Evolutionary conservation across 2,888 invertebrate genomes (phyloP), one percentile per base, ranked within the genome.

Genomic region (Patella caerulea): DNA sequence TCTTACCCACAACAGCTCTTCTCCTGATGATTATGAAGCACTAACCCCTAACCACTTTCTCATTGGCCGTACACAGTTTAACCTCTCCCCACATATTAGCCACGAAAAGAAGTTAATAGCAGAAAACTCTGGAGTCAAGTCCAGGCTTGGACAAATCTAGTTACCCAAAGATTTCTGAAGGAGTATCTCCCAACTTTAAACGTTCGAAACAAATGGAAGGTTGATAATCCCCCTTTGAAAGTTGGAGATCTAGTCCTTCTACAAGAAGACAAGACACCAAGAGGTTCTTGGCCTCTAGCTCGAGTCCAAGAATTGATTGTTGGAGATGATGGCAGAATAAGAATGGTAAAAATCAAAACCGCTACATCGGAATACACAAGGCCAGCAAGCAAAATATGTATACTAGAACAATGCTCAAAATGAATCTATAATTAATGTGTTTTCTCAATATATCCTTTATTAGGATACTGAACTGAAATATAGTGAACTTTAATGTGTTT

Each of bases 41-140:
- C 45, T 79, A 29, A 76, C 79, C 17, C 79, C 76, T 53, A 73
- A 69, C 69, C 79, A 79, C 69, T 77, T 79, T 52, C 24, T 79
- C 29, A 54, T 56, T 17, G 76, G 65, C 5, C 65, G 71, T 45
- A 52, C 71, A 24, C 55, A 70, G 29, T n/a, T 17, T 19, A 45
- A 34, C 19, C 52, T 73, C 24, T 19, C 74, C 15, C 77, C 73
- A n/a, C 73, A 53, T 17, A 19, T n/a, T 7, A 70, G 55, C 52
- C n/a, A 69, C 45, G 56, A 34, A 1, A 45, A 17, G 73, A 73
- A 52, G 29, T 77, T 53, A 69, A 70, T 56, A 73, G 73, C 24
- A 65, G 73, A 15, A 17, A 70, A 5, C 52, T 71, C 15, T 79
- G 76, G 77, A 54, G 77, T 1, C 79, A 19, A 19, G 59, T 59